A percentile compares a stretch with the other conserved stretches of the same genome.
Evolutionary conservation across 2,888 invertebrate species (phyloP).

Genomic region (Pantelozetes paolii): DNA sequence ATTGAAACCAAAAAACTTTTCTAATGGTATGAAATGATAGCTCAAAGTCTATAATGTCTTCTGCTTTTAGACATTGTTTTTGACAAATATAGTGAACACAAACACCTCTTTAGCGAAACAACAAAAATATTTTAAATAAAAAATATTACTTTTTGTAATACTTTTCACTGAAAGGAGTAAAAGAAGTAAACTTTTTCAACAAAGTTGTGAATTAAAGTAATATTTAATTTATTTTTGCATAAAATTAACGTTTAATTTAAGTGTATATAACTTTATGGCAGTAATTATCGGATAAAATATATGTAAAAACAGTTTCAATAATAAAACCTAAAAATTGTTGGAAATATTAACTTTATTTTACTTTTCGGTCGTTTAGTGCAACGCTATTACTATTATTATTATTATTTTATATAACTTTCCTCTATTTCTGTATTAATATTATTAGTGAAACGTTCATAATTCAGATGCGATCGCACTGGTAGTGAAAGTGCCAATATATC

Average conservation of each 20-base stretch:
- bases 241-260: conserved; percentile 10
- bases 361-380: not conserved
- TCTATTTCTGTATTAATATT: conserved; percentile 35
- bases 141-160: conserved; percentile 14
- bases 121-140: not conserved
- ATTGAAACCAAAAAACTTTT: conserved; percentile 30
- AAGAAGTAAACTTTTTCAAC: not conserved
- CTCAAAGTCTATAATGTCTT: not conserved
- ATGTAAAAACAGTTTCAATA: conserved; percentile 18
- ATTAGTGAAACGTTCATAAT: conserved; percentile 32
- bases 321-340: conserved; percentile 12
- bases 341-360: conserved; percentile 33
- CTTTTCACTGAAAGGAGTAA: too few species aligned
- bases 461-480: conserved; percentile 26
- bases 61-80: not conserved
- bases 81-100: conserved; percentile 20
- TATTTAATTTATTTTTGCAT: too few species aligned
- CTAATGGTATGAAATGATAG: conserved; percentile 9
- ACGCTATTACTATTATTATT: not conserved
- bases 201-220: conserved; percentile 24
- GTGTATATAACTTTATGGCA: conserved; percentile 23
- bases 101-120: conserved; percentile 11
- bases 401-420: conserved; percentile 19
- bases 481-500: conserved; percentile 35
- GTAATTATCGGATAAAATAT: conserved; percentile 34